Percentiles rank a stretch among this genome's conserved stretches.
Conservation (phyloP, 2,797 vertebrate genomes). For the Rhabdophis nuchalis region DNA sequence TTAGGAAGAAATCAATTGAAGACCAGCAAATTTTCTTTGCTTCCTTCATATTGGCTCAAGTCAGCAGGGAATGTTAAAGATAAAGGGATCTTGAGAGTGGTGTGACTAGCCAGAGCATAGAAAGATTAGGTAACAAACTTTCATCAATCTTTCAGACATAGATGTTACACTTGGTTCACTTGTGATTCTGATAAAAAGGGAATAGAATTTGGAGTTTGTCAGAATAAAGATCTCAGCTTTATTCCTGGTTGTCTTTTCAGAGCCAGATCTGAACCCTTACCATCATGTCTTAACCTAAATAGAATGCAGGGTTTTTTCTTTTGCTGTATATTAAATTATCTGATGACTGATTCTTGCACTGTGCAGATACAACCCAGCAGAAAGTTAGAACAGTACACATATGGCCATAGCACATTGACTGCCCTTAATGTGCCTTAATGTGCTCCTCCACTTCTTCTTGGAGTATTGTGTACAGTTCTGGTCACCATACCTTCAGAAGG, state of each 20-base stretch:
- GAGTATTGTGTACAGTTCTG: too few species aligned
- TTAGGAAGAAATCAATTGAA: slow-evolving; percentile 8
- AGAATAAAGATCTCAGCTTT: background rate
- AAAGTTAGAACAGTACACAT: background rate
- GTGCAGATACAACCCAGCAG: background rate
- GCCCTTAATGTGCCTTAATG: background rate
- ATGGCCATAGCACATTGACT: background rate
- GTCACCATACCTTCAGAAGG: too few species aligned
- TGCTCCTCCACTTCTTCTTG: too few species aligned
- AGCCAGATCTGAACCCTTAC: background rate
- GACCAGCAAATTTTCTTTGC: slow-evolving; percentile 35
- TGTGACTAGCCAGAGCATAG: slow-evolving; percentile 22
- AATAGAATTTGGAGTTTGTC: background rate
- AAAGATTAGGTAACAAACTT: background rate
- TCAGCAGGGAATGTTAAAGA: slow-evolving; percentile 41
- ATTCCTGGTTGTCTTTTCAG: background rate
- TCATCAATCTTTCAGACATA: background rate
- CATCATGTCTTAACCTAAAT: background rate
- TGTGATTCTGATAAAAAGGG: slow-evolving; percentile 27
- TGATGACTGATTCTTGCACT: slow-evolving; percentile 1
- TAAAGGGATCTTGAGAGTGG: slow-evolving; percentile 47
- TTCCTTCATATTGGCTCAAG: slow-evolving; percentile 34
- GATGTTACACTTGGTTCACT: slow-evolving; percentile 50
- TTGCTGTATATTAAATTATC: background rate
- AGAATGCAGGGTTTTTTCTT: background rate